Evolutionary conservation across 2,888 invertebrate genomes (phyloP).

Genomic region (Sericinus montela): DNA sequence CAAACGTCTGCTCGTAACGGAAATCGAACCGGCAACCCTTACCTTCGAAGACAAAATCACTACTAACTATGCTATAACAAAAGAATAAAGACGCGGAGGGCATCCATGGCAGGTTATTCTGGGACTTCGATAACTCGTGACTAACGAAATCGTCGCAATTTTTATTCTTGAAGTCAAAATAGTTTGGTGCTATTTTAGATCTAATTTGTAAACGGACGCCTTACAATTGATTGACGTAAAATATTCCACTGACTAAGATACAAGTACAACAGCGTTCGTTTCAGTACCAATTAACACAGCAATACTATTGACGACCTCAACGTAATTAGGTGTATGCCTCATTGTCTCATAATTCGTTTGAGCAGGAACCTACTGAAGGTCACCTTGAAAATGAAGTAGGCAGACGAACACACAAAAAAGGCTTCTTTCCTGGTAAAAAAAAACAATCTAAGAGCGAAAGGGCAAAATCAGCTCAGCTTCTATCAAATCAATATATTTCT

Average conservation of each 20-base stretch:
- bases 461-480: slow-evolving; percentile 47
- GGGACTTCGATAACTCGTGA: slow-evolving; percentile 49
- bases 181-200: not conserved
- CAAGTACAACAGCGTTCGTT: slow-evolving; percentile 4
- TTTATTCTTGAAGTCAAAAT: slow-evolving; percentile 1
- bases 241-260: slow-evolving; percentile 20
- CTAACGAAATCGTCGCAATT: slow-evolving; percentile 32
- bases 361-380: slow-evolving; percentile 23
- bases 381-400: slow-evolving; percentile 19
- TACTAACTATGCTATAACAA: too few species aligned
- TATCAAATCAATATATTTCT: slow-evolving; percentile 65
- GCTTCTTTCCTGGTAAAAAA: slow-evolving; percentile 21
- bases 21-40: too few species aligned
- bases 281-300: slow-evolving; percentile 26
- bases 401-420: slow-evolving; percentile 8
- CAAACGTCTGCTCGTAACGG: too few species aligned
- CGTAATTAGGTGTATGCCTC: slow-evolving; percentile 22
- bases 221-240: slow-evolving; percentile 14
- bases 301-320: slow-evolving; percentile 19
- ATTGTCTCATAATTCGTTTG: slow-evolving; percentile 24
- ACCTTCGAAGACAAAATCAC: too few species aligned
- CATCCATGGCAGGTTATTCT: too few species aligned
- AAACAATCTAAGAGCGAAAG: slow-evolving; percentile 29
- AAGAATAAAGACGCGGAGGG: too few species aligned
- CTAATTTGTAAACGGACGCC: not conserved